Base-by-base conservation (phyloP, 2,113 vertebrate species). In the Campylomormyrus numenius region DNA sequence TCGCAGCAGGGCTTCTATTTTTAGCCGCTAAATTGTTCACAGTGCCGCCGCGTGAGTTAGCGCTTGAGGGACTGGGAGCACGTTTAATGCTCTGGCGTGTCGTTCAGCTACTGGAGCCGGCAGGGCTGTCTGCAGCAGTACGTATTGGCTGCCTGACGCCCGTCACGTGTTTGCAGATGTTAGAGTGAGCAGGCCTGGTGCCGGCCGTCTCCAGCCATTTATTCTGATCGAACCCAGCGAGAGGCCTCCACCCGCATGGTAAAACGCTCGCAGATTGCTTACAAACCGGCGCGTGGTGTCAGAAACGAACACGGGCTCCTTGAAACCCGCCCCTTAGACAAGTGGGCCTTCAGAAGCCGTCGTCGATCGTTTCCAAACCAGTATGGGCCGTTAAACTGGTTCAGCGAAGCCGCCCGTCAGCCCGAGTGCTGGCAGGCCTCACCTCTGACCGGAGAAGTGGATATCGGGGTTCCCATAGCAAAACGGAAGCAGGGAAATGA, bases 311-410 rank as follows among this genome's bases (percentile, higher is more conserved):
- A 39, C 35, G 3, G 80, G 19, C 11, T 77, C 80, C 77, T 90
- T 90, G 88, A 87, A 85, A 88, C 86, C 91, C 89, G 88, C 58
- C 83, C 88, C 62, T 91, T 85, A 50, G 89, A 91, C 90, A 89
- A 85, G 91, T 89, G 56, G 31, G 88, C 89, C 45, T 56, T 46
- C 58, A 90, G 89, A 88, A 86, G 49, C 53, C 90, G 49, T 53
- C 90, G 91, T 92, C 91, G 92, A 91, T 92, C 92, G 90, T 89
- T 86, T 89, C 88, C 42, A 49, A 62, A 88, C 88, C 90, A 53
- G 74, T 83, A 84, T 66, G 89, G 85, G 89, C 87, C 91, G 90
- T 92, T 94, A 89, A 88, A 86, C 90, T 77, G 62, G 62, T 91
- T 87, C 89, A 85, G 46, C 46, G 15, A 19, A 80, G 70, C 31